Base-by-base conservation (phyloP, 1,140 invertebrate genomes). In the Drosophila virilis region DNA sequence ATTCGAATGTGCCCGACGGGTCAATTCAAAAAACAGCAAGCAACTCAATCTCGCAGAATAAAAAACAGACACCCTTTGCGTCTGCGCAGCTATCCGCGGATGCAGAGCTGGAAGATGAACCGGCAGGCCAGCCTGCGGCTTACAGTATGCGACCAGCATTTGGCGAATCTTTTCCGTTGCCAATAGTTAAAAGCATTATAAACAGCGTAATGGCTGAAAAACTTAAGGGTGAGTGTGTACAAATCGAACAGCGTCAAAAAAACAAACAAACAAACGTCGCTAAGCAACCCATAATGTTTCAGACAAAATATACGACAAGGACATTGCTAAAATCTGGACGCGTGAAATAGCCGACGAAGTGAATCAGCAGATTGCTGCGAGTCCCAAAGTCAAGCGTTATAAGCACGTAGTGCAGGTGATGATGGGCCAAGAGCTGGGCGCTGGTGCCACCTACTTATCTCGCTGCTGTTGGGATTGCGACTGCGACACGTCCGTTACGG, bases 381-480 rank as follows among this genome's bases (percentile, higher is more conserved):
- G 55, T 61, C 43, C 80, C 0, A 74, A 70, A 50, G 85, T 89
- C 28, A 78, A 78, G 42, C 85, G 85, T 6, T 89, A 84, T 58
- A 89, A 89, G 48, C 84, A 89, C 45, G 85, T 89, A 1, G 84
- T 89, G 1, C 84, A 89, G n/a, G 85, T 89, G 3, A 84, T 84
- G 77, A 45, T 89, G 9, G 84, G 80, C n/a, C 84, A 89, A 45
- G 85, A 89, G 58, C 71, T 89, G 48, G 84, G 84, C 0, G 84
- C 84, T 5, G 84, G 84, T 0, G 64, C 62, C 37, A 78, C 67
- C 8, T 89, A 85, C 42, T 65, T 80, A 8, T 90, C 84, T 2
- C 84, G 84, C 12, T 90, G 85, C 33, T 89, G 84, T 58, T 89
- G 84, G 84, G 84, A 89, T 15, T 84, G 85, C 12, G 84, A 89